These are phyloP conservation scores for Drosophila lacteicornis DNA, from an alignment of 1,140 invertebrate genomes.

Conservation along the genomic window DNA sequence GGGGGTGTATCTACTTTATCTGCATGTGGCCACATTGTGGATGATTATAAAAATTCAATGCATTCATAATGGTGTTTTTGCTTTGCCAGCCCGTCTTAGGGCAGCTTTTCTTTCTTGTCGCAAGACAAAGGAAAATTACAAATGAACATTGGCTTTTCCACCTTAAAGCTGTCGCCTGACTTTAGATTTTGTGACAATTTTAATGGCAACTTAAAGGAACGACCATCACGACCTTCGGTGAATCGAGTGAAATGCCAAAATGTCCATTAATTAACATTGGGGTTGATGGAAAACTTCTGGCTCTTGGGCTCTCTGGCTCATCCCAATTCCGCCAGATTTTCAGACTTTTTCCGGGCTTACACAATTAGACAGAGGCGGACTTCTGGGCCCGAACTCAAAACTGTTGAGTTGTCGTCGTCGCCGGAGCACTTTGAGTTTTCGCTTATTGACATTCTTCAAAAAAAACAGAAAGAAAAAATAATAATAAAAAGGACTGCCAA, in stretches of 20 bases:
- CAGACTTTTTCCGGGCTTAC: conserved; percentile 1
- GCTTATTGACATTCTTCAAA: conserved; percentile 41
- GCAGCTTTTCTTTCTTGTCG: neutral
- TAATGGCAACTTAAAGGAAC: neutral
- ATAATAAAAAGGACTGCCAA: neutral
- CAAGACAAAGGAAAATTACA: conserved; percentile 14
- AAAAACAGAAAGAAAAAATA: conserved; percentile 5
- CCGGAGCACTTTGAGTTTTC: conserved; percentile 27
- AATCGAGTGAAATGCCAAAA: conserved; percentile 45
- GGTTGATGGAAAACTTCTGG: conserved; percentile 43
- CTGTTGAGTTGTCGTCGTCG: conserved; percentile 39
- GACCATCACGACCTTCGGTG: conserved; percentile 25
- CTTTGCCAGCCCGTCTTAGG: conserved; percentile 14
- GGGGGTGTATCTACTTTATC: conserved; percentile 19
- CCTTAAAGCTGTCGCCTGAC: conserved; percentile 1
- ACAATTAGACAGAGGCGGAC: conserved; percentile 35
- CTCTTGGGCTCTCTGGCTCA: conserved; percentile 19
- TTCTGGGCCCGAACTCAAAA: conserved; percentile 36
- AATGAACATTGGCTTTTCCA: neutral
- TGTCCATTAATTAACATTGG: conserved; percentile 74
- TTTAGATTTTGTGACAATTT: neutral
- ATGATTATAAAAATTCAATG: conserved; percentile 67
- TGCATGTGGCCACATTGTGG: conserved; percentile 46
- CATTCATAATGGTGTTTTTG: conserved; percentile 50
- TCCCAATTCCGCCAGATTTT: conserved; percentile 2